Evolutionary conservation across 1,140 invertebrate genomes (phyloP).

Genomic region (Gonatopus flavifemur): DNA sequence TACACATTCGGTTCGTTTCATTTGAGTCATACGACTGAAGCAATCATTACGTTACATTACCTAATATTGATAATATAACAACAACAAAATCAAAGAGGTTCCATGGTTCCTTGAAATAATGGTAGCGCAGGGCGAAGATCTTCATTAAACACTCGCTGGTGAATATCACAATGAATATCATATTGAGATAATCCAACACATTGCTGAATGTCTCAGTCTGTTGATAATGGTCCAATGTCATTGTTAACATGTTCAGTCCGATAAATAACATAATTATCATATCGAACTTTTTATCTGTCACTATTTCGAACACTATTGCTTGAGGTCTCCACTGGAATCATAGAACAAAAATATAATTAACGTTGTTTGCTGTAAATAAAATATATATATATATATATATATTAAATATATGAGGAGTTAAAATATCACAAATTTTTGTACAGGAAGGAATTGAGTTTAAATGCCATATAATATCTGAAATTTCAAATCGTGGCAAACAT

Average conservation of each 20-base stretch:
- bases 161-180: constrained; percentile 98
- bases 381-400: constrained; percentile 9
- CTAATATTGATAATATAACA: constrained; percentile 96
- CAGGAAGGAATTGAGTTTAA: too few relatives aligned
- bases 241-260: constrained; percentile 97
- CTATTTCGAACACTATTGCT: constrained; percentile 94
- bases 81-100: constrained; percentile 99
- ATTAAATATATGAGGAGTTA: neutral
- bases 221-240: constrained; percentile 96
- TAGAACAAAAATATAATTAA: neutral
- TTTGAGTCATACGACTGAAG: constrained; percentile 53
- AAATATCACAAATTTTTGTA: neutral
- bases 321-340: constrained; percentile 88
- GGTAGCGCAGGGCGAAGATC: constrained; percentile 93
- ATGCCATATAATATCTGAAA: too few relatives aligned
- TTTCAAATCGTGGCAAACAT: too few relatives aligned
- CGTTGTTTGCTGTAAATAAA: neutral
- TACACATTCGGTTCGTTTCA: constrained; percentile 35
- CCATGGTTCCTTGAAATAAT: constrained; percentile 99
- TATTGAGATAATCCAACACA: constrained; percentile 88
- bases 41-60: constrained; percentile 66
- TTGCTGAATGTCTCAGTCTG: constrained; percentile 80
- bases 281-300: constrained; percentile 98
- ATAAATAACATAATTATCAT: constrained; percentile 99
- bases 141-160: constrained; percentile 96